Conservation (phyloP, 2,113 vertebrate genomes). For the Pseudorectes ferrugineus region DNA sequence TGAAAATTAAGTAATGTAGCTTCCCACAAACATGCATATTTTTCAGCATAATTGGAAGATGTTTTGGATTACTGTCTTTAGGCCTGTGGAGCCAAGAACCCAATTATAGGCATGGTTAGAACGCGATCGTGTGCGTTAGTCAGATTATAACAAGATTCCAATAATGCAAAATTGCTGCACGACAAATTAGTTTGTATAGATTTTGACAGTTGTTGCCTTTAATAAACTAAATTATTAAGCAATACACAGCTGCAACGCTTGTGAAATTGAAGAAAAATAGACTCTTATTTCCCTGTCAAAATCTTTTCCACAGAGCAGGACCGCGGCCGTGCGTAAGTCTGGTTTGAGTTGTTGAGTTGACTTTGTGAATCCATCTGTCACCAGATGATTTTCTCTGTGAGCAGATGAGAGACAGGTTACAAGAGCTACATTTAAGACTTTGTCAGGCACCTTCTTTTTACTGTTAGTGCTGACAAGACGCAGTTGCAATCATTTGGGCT, state of each 20-base stretch:
- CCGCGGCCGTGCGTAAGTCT: accelerated
- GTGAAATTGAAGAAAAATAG: background rate
- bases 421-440: background rate
- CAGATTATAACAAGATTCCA: constrained; percentile 28
- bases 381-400: background rate
- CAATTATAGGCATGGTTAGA: constrained; percentile 32
- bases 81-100: background rate
- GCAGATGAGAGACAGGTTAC: background rate
- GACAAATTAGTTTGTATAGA: constrained; percentile 25
- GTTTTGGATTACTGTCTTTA: constrained; percentile 2
- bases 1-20: background rate
- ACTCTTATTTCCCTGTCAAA: background rate
- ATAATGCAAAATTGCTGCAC: background rate
- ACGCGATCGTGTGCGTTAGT: background rate
- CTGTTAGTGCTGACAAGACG: background rate
- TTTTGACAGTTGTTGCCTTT: constrained; percentile 37
- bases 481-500: background rate
- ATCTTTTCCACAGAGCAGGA: background rate
- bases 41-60: background rate
- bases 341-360: background rate
- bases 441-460: background rate
- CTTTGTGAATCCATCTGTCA: background rate
- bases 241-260: background rate
- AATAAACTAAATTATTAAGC: constrained; percentile 36
- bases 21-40: background rate